phyloP scores from a whole-genome alignment of 2,113 vertebrate genomes.

The Petromus typicus region DNA sequence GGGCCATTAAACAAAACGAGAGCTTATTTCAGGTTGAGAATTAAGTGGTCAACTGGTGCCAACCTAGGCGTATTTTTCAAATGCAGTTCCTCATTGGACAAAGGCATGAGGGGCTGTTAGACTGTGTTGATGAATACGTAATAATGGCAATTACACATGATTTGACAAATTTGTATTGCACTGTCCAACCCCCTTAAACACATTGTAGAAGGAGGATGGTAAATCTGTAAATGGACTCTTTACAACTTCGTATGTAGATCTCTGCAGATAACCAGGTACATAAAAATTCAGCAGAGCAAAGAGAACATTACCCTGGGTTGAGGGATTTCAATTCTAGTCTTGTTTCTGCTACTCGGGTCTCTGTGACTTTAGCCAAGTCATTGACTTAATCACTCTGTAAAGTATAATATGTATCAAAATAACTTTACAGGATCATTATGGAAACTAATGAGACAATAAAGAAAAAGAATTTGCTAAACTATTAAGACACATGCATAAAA shows the following conservation, averaged over 20 bases:
- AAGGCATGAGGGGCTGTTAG: constrained; percentile 75
- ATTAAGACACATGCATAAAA: neutral
- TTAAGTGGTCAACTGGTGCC: constrained; percentile 81
- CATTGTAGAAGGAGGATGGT: constrained; percentile 44
- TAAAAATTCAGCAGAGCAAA: constrained; percentile 49
- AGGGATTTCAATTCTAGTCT: constrained; percentile 51
- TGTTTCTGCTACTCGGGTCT: constrained; percentile 13
- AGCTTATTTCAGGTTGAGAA: constrained; percentile 81
- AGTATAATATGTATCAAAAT: constrained; percentile 41
- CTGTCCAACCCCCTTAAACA: constrained; percentile 71
- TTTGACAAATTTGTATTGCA: constrained; percentile 63
- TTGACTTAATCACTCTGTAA: constrained; percentile 44
- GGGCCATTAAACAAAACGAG: constrained; percentile 81
- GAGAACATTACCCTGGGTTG: neutral
- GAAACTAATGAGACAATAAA: constrained; percentile 50
- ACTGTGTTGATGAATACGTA: constrained; percentile 68
- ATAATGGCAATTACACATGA: constrained; percentile 79
- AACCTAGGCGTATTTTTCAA: constrained; percentile 77
- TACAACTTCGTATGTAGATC: neutral
- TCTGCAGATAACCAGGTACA: constrained; percentile 16
- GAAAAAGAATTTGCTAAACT: constrained; percentile 40
- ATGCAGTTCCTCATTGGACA: constrained; percentile 79
- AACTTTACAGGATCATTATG: constrained; percentile 41
- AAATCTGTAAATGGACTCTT: constrained; percentile 51
- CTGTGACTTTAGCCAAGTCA: constrained; percentile 32